Percentiles rank a stretch among this genome's conserved stretches.
phyloP scores from a whole-genome alignment of 2,888 invertebrate species.

The Agriotes lineatus region DNA sequence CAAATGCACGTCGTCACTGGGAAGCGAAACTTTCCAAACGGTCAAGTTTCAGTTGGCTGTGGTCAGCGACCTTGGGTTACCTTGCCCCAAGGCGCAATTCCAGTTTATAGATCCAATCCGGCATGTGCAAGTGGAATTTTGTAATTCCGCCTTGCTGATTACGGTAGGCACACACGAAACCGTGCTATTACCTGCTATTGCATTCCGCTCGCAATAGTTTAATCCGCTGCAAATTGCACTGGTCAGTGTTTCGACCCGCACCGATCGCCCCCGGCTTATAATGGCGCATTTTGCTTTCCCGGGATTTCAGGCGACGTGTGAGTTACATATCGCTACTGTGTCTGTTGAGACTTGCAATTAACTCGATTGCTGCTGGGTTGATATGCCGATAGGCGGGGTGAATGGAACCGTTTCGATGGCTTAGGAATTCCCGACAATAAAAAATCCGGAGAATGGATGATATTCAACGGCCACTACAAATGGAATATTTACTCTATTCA shows the following conservation, averaged over 20 bases:
- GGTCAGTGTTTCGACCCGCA: neutral
- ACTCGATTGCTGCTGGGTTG: no score
- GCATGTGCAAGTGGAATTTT: slow-evolving; percentile 21
- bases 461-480: no score
- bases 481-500: no score
- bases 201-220: neutral
- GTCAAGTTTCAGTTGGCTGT: slow-evolving; percentile 38
- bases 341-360: no score
- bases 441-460: no score
- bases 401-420: no score
- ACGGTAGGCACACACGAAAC: slow-evolving; percentile 1
- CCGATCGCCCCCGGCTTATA: no score
- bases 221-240: neutral
- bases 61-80: slow-evolving; percentile 45
- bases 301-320: no score
- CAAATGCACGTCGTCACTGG: slow-evolving; percentile 11
- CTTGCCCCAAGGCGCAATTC: slow-evolving; percentile 38
- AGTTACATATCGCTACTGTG: no score
- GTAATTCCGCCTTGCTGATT: slow-evolving; percentile 15
- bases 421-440: no score
- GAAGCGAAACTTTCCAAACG: slow-evolving; percentile 29
- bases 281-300: no score
- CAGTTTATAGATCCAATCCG: slow-evolving; percentile 31
- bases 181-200: neutral
- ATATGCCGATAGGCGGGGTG: no score